phyloP scores from a whole-genome alignment of 1,140 invertebrate genomes.

The Pomacea maculata region DNA sequence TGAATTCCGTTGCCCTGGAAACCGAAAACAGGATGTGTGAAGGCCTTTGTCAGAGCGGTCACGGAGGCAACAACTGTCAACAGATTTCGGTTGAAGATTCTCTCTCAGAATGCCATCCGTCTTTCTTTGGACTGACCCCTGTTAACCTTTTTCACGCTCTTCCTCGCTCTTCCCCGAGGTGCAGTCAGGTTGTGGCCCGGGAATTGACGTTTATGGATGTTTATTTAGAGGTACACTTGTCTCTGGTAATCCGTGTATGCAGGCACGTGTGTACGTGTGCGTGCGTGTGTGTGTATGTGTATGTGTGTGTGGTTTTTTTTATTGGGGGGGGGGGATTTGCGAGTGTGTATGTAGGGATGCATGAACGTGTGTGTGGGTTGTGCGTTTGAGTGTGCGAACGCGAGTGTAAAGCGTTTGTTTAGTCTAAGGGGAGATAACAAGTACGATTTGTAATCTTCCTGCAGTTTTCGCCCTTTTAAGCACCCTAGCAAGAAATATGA shows the following conservation, averaged over 20 bases:
- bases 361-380: not conserved
- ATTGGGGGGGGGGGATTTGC: not conserved
- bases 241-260: not conserved
- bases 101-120: not conserved
- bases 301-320: not conserved
- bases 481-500: too few species aligned
- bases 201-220: not conserved
- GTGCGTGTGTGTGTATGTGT: conserved; percentile 10
- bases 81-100: not conserved
- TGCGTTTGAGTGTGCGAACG: not conserved
- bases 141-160: conserved; percentile 3
- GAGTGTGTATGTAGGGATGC: conserved; percentile 3
- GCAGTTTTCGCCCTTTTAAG: not conserved
- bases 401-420: not conserved
- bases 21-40: not conserved
- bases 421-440: not conserved
- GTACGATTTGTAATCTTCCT: not conserved
- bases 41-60: not conserved
- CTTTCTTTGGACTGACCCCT: not conserved
- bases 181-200: not conserved
- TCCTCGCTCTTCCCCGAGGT: not conserved
- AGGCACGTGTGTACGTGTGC: conserved; percentile 3
- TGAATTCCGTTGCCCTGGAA: not conserved
- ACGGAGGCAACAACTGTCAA: not conserved
- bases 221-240: not conserved